Evolutionary conservation across 2,888 invertebrate species (phyloP).

Genomic region (Achlya flavicornis): DNA sequence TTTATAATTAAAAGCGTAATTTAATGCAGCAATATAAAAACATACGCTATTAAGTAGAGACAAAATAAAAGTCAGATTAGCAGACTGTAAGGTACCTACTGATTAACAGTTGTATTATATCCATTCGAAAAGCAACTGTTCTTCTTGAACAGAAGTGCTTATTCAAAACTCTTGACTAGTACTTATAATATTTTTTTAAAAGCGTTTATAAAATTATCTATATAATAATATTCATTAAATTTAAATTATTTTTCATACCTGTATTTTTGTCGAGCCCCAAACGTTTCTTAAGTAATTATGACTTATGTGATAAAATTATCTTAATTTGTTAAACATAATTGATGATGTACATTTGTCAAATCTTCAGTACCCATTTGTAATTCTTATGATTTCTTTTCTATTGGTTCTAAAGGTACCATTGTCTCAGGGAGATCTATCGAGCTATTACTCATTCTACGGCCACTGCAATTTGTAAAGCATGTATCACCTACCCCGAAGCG

Average conservation of each 20-base stretch:
- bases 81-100: too few species aligned
- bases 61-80: too few species aligned
- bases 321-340: conserved; percentile 19
- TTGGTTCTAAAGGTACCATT: conserved; percentile 70
- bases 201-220: background rate
- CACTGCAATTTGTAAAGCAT: conserved; percentile 88
- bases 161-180: conserved; percentile 5
- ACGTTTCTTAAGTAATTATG: background rate
- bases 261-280: conserved; percentile 4
- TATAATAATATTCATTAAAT: background rate
- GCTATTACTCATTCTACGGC: conserved; percentile 66
- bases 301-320: conserved; percentile 18
- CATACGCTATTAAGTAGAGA: too few species aligned
- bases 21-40: too few species aligned
- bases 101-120: too few species aligned
- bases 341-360: background rate
- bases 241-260: background rate
- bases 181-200: background rate
- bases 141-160: background rate
- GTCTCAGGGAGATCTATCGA: conserved; percentile 71
- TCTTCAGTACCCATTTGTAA: background rate
- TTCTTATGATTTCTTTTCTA: conserved; percentile 59
- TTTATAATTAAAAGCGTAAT: too few species aligned
- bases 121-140: background rate
- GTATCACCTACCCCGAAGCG: conserved; percentile 92